phyloP scores from a whole-genome alignment of 53 echinoderm and acorn worm species.

The Luidia sarsii region DNA sequence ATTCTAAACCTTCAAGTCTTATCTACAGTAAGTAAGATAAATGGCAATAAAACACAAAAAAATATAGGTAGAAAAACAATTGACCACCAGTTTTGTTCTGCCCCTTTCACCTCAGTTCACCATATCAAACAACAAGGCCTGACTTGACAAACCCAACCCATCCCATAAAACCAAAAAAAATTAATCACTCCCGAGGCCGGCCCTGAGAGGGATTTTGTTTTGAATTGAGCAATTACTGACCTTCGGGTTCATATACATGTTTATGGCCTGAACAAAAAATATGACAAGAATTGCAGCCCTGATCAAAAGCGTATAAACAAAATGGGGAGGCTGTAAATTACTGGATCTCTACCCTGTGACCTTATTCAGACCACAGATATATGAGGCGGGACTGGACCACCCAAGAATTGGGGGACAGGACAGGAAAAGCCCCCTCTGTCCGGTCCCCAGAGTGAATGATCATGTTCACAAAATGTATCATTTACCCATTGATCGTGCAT shows the following conservation, averaged over 20 bases:
- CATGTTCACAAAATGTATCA: conserved; percentile 40
- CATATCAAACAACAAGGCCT: too few species aligned
- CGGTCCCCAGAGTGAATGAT: conserved; percentile 12
- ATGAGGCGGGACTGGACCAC: conserved; percentile 8
- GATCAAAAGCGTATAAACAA: background rate
- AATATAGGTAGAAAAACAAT: too few species aligned
- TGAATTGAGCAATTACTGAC: background rate
- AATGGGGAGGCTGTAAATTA: background rate
- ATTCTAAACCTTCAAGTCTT: too few species aligned
- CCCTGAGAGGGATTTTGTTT: background rate
- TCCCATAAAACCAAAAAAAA: too few species aligned
- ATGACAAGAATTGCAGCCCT: conserved; percentile 19
- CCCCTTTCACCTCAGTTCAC: too few species aligned
- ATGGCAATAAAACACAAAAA: too few species aligned
- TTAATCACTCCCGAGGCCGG: background rate
- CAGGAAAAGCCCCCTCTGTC: background rate
- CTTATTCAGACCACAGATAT: conserved; percentile 24
- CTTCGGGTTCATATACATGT: background rate
- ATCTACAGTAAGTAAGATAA: too few species aligned
- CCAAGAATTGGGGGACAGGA: background rate
- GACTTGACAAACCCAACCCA: too few species aligned
- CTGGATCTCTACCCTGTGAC: conserved; percentile 1
- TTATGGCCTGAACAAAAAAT: conserved; percentile 3
- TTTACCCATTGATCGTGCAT: conserved; percentile 25
- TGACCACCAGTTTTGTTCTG: too few species aligned